Percentiles rank a stretch among this genome's conserved stretches.
Conservation (phyloP, 2,888 invertebrate species). For the Coremacera marginata region DNA sequence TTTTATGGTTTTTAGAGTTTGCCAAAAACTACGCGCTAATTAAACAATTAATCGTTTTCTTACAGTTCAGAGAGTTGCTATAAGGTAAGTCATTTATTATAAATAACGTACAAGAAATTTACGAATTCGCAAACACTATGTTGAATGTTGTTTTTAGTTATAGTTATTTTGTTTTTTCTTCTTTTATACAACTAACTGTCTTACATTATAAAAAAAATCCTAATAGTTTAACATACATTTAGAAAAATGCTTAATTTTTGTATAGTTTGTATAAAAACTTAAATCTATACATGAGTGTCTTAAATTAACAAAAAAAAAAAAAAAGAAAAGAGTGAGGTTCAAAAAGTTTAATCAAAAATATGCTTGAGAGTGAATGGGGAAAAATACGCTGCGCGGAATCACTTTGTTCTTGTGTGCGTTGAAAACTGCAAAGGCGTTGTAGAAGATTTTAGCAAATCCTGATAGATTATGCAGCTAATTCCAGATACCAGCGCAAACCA, state of each 20-base stretch:
- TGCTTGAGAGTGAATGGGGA: neutral
- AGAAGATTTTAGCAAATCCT: neutral
- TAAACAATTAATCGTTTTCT: no score
- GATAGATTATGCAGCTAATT: no score
- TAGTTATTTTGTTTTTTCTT: neutral
- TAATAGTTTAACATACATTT: constrained; percentile 3
- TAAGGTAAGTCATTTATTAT: no score
- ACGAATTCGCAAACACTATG: no score
- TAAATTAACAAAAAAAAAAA: neutral
- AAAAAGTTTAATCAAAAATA: neutral
- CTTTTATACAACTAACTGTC: neutral
- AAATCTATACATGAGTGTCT: constrained; percentile 11
- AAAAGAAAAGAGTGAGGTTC: neutral
- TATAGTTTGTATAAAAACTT: constrained; percentile 10
- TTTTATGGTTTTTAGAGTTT: no score
- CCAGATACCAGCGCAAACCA: no score
- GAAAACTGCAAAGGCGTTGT: neutral
- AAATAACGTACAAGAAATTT: no score
- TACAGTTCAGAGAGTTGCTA: no score
- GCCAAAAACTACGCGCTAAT: no score
- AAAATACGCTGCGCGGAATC: constrained; percentile 4
- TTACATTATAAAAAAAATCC: neutral
- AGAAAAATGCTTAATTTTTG: neutral
- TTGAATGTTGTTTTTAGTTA: no score
- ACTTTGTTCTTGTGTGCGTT: neutral